Percentiles rank a stretch among this genome's conserved stretches.
Evolutionary conservation across 2,797 vertebrate species (phyloP).

Genomic region (Spheniscus humboldti): DNA sequence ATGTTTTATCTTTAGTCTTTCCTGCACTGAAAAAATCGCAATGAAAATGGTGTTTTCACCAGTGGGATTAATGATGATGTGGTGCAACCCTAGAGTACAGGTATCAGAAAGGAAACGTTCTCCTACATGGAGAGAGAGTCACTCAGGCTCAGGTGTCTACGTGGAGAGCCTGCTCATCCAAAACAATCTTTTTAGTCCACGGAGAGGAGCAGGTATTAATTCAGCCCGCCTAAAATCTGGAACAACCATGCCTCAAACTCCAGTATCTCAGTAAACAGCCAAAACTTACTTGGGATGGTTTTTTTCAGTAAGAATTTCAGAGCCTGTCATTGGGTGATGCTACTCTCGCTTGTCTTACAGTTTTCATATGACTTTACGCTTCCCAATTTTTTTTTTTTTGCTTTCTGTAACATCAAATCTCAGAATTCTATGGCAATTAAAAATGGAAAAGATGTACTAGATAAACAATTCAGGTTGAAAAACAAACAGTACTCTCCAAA

Average conservation of each 20-base stretch:
- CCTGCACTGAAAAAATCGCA: background rate
- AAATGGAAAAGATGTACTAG: background rate
- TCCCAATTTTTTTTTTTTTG: background rate
- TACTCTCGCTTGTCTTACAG: background rate
- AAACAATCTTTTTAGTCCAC: background rate
- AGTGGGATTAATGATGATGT: background rate
- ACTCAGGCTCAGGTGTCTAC: background rate
- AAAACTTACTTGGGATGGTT: background rate
- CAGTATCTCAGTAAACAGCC: background rate
- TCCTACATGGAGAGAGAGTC: background rate
- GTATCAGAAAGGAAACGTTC: background rate
- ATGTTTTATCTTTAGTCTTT: background rate
- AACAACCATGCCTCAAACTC: background rate
- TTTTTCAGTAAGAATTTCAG: background rate
- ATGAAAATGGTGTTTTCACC: background rate
- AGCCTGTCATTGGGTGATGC: background rate
- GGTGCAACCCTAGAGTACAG: background rate
- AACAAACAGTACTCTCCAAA: background rate
- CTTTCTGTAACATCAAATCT: background rate
- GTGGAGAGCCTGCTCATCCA: background rate
- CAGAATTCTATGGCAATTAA: background rate
- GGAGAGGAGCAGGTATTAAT: background rate
- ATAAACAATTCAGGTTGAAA: background rate
- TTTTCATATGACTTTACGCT: background rate
- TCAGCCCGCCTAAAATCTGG: background rate